Base-by-base conservation (phyloP, 2,888 invertebrate species). In the Alsophila aescularia region DNA sequence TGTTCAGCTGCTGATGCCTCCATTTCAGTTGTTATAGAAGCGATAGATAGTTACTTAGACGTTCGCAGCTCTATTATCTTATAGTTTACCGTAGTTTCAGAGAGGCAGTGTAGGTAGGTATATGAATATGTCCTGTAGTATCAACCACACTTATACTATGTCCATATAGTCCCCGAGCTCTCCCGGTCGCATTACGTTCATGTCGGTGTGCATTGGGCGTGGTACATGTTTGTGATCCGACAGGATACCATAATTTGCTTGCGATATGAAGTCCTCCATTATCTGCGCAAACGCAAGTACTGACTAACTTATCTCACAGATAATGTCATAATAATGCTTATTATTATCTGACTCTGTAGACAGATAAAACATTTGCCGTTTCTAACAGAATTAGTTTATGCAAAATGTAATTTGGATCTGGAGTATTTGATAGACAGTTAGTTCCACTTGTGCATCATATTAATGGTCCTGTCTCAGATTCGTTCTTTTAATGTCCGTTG, bases 191-290 rank as follows among this genome's bases (percentile, higher is more conserved):
- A 29, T 41, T 35, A 35, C 34, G 18, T 29, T 29, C 31, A 21
- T 24, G 24, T 15, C 39, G 32, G 41, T 10, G 13, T 24, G n/a
- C 40, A 31, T n/a, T 14, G 9, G 21, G n/a, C 48, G 32, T 1
- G 27, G 27, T 0, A n/a, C 29, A 29, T 10, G 29, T 2, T 10
- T n/a, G n/a, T 29, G 29, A 10, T 8, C 10, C 29, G n/a, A 7
- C 40, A 48, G 47, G 47, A 39, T 21, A 39, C 47, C 14, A 7
- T 27, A 35, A 35, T 15, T 35, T 21, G 18, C 37, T 39, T 16
- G 36, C 13, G 15, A 2, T 18, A 43, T 24, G 10, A 18, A n/a
- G 8, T 34, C 40, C 34, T 15, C 24, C 18, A 18, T 16, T 27
- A 41, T 35, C 49, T 35, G 34, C 24, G 12, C 27, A 40, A 14